Evolutionary conservation across 2,113 vertebrate genomes (phyloP).

Genomic region (Galemys pyrenaicus): DNA sequence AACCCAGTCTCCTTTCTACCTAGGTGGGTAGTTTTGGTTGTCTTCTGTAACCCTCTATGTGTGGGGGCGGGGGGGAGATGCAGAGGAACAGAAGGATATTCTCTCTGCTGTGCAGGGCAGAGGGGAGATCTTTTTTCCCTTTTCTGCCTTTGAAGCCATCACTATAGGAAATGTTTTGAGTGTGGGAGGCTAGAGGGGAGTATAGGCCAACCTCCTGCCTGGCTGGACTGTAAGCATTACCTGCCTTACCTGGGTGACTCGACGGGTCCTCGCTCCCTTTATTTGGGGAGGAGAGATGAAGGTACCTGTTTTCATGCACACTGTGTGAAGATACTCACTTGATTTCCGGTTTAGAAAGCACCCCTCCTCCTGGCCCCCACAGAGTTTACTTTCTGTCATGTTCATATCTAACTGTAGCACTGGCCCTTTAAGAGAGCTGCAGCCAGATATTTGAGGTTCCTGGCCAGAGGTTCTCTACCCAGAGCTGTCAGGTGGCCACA

Average conservation of each 20-base stretch:
- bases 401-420: conserved; percentile 34
- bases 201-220: conserved; percentile 63
- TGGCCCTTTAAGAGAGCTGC: conserved; percentile 53
- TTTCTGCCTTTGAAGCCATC: conserved; percentile 69
- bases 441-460: background rate
- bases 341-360: conserved; percentile 29
- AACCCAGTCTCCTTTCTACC: background rate
- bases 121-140: conserved; percentile 67
- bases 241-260: conserved; percentile 57
- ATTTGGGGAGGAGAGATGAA: conserved; percentile 65
- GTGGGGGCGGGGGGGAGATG: no score
- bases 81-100: conserved; percentile 46
- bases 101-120: conserved; percentile 60
- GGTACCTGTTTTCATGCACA: conserved; percentile 62
- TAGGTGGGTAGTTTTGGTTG: background rate
- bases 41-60: background rate
- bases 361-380: background rate
- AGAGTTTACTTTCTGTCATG: conserved; percentile 57
- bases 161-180: conserved; percentile 53
- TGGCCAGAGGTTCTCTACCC: background rate
- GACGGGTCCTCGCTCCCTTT: conserved; percentile 57
- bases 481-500: background rate
- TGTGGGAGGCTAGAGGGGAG: conserved; percentile 46
- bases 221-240: conserved; percentile 65
- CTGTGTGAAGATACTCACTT: conserved; percentile 49